A percentile compares a stretch with the other conserved stretches of the same genome.
Evolutionary conservation across 2,797 vertebrate species (phyloP).

Genomic region (Clamator glandarius): DNA sequence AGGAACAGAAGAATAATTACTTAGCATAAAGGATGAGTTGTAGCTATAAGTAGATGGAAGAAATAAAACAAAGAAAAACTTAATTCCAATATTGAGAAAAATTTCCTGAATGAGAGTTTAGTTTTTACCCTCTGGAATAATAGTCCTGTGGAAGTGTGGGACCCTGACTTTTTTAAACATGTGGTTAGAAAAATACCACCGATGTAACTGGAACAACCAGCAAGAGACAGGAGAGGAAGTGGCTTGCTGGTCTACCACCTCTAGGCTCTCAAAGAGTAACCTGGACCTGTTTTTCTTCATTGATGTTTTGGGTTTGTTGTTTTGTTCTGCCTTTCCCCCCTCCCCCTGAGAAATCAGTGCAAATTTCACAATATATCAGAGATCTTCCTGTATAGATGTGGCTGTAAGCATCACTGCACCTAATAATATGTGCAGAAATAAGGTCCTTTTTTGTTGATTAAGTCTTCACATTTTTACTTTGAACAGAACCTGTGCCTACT

Average conservation of each 20-base stretch:
- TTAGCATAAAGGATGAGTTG: conserved; percentile 33
- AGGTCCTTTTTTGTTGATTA: background rate
- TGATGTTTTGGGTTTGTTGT: background rate
- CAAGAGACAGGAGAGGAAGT: background rate
- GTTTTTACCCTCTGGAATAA: conserved; percentile 4
- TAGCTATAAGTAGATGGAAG: background rate
- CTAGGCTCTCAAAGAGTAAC: background rate
- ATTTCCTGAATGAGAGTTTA: background rate
- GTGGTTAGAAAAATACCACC: conserved; percentile 20
- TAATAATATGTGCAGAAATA: background rate
- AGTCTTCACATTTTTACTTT: background rate
- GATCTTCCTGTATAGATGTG: background rate
- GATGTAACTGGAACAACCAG: background rate
- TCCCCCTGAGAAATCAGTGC: background rate
- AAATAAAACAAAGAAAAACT: conserved; percentile 28
- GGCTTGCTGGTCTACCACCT: background rate
- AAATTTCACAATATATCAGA: background rate
- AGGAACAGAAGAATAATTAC: background rate
- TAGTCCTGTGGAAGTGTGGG: background rate
- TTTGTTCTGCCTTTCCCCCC: background rate
- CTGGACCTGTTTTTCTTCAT: background rate
- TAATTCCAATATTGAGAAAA: conserved; percentile 37
- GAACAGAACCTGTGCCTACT: background rate
- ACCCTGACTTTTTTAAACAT: background rate
- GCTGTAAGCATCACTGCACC: background rate